Conservation (phyloP, 2,113 vertebrate genomes). For the Seriola dumerili region DNA sequence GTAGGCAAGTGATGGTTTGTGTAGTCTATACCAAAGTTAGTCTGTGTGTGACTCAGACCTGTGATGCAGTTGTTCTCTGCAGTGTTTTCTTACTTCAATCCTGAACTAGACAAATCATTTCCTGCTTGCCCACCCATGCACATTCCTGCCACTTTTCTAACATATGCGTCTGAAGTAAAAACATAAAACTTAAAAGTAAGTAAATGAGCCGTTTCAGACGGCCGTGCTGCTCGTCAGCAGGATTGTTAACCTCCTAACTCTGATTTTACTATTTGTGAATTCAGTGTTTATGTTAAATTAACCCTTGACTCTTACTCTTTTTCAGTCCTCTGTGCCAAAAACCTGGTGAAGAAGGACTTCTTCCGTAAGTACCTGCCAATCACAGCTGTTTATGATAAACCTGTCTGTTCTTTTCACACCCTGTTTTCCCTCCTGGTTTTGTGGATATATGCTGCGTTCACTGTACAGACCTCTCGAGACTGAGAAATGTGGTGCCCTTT, state of each 20-base stretch:
- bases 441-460: slow-evolving; percentile 18
- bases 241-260: not conserved
- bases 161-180: not conserved
- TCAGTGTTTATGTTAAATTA: not conserved
- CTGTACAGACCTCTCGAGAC: slow-evolving; percentile 20
- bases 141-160: slow-evolving; percentile 20
- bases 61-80: slow-evolving; percentile 5
- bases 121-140: slow-evolving; percentile 9
- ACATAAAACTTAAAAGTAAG: not conserved
- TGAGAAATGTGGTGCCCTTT: slow-evolving; percentile 53
- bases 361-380: slow-evolving; percentile 93
- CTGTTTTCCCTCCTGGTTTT: slow-evolving; percentile 7
- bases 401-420: slow-evolving; percentile 25
- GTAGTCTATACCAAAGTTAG: not conserved
- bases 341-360: slow-evolving; percentile 99
- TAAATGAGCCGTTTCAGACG: not conserved
- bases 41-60: slow-evolving; percentile 4
- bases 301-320: slow-evolving; percentile 43
- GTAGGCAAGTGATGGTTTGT: slow-evolving; percentile 12
- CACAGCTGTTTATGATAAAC: slow-evolving; percentile 11
- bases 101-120: slow-evolving; percentile 13
- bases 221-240: not conserved
- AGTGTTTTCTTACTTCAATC: slow-evolving; percentile 13
- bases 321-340: slow-evolving; percentile 99
- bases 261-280: not conserved